Conservation (phyloP, 2,888 invertebrate genomes). For the Zeuzera pyrina region DNA sequence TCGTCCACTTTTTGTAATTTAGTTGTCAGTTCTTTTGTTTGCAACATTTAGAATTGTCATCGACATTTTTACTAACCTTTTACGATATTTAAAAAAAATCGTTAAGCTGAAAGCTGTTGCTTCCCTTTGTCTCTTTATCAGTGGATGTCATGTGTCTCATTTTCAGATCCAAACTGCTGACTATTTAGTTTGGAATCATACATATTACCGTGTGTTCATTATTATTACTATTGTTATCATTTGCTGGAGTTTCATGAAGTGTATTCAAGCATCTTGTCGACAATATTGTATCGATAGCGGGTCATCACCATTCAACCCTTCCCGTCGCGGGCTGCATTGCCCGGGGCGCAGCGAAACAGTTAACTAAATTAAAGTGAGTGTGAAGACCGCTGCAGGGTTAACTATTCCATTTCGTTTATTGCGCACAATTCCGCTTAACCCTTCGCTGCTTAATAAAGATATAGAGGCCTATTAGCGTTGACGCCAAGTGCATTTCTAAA, state of each 20-base stretch:
- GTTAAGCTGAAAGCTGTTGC: too few relatives aligned
- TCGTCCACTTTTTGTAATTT: too few relatives aligned
- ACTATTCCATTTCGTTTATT: slow-evolving; percentile 73
- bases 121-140: too few relatives aligned
- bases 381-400: slow-evolving; percentile 70
- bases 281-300: slow-evolving; percentile 5
- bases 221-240: neutral
- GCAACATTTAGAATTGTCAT: too few relatives aligned
- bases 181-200: too few relatives aligned
- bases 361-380: slow-evolving; percentile 73
- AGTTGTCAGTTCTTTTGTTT: too few relatives aligned
- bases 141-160: too few relatives aligned
- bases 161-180: too few relatives aligned
- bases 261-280: neutral
- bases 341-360: slow-evolving; percentile 62
- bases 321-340: slow-evolving; percentile 45
- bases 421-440: slow-evolving; percentile 62
- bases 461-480: slow-evolving; percentile 59
- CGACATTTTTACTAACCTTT: too few relatives aligned
- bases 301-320: slow-evolving; percentile 58
- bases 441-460: slow-evolving; percentile 63
- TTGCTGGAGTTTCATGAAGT: neutral
- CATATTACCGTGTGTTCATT: neutral
- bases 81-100: too few relatives aligned
- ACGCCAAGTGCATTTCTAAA: slow-evolving; percentile 42